Evolutionary conservation across 2,113 vertebrate species (phyloP).

Genomic region (Corythoichthys haematopterus): DNA sequence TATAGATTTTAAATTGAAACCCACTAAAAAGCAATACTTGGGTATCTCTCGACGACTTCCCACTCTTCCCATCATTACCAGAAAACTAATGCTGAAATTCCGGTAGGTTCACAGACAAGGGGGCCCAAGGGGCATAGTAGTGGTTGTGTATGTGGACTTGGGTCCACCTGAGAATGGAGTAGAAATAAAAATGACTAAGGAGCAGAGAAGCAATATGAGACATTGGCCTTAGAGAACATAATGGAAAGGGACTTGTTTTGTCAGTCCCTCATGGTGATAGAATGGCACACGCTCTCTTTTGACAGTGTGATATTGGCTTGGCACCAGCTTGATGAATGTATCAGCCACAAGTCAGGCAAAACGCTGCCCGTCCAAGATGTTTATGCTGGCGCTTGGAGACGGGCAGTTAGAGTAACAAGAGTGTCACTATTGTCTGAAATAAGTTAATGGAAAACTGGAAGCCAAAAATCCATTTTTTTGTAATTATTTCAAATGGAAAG

Average conservation of each 20-base stretch:
- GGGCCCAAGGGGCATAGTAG: conserved; percentile 1
- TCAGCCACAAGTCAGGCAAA: conserved; percentile 66
- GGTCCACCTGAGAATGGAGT: conserved; percentile 40
- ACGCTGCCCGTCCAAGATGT: conserved; percentile 50
- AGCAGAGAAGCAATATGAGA: conserved; percentile 57
- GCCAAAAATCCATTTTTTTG: conserved; percentile 31
- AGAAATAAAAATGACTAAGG: conserved; percentile 58
- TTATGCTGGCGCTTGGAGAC: conserved; percentile 41
- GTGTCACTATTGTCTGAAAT: conserved; percentile 52
- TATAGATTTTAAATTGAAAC: conserved; percentile 37
- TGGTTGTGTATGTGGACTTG: background rate
- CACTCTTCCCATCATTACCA: conserved; percentile 24
- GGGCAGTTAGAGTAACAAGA: conserved; percentile 40
- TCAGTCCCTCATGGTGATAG: conserved; percentile 70
- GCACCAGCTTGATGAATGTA: conserved; percentile 73
- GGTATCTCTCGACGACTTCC: background rate
- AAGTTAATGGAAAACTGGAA: conserved; percentile 49
- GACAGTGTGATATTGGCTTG: conserved; percentile 73
- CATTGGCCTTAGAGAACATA: conserved; percentile 57
- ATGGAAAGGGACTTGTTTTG: conserved; percentile 68
- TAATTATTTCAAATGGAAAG: conserved; percentile 48
- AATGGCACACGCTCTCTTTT: conserved; percentile 67
- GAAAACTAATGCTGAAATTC: conserved; percentile 18
- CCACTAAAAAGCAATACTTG: conserved; percentile 16
- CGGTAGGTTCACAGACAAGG: conserved; percentile 24